These are phyloP conservation scores for Nineta flava DNA, from an alignment of 2,888 invertebrate species.

Conservation along the genomic window DNA sequence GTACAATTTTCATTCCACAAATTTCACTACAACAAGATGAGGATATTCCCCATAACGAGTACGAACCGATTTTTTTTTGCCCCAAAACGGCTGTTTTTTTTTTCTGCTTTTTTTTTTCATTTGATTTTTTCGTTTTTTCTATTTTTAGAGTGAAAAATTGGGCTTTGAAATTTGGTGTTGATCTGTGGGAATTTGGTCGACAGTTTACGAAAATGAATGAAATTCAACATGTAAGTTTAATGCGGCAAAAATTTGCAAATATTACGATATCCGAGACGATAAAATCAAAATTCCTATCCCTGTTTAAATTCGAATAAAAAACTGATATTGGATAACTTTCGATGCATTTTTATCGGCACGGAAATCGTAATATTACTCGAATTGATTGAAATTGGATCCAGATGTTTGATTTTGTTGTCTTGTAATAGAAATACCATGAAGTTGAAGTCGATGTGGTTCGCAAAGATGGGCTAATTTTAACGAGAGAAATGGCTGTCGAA, in stretches of 20 bases:
- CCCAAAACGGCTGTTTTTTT: background rate
- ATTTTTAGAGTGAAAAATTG: constrained; percentile 68
- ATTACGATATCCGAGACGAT: too few relatives aligned
- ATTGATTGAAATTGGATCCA: too few relatives aligned
- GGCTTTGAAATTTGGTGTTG: constrained; percentile 81
- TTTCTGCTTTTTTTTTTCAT: background rate
- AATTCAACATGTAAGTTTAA: constrained; percentile 67
- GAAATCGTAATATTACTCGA: background rate
- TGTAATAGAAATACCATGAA: constrained; percentile 57
- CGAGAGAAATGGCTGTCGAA: constrained; percentile 75
- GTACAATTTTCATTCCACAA: background rate
- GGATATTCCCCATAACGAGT: constrained; percentile 84
- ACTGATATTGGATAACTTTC: background rate
- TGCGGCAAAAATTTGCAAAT: background rate
- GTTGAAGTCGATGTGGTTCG: constrained; percentile 60
- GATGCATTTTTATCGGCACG: background rate
- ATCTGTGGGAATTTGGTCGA: constrained; percentile 76
- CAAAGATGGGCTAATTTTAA: constrained; percentile 71
- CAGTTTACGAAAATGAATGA: constrained; percentile 80
- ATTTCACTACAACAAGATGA: constrained; percentile 59
- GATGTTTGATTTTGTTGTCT: too few relatives aligned
- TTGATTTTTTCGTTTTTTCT: background rate
- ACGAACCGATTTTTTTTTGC: constrained; percentile 32
- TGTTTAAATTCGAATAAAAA: constrained; percentile 9
- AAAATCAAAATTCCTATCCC: constrained; percentile 1